These are phyloP conservation scores for Ispidina picta DNA, from an alignment of 2,797 vertebrate species.

Conservation along the genomic window DNA sequence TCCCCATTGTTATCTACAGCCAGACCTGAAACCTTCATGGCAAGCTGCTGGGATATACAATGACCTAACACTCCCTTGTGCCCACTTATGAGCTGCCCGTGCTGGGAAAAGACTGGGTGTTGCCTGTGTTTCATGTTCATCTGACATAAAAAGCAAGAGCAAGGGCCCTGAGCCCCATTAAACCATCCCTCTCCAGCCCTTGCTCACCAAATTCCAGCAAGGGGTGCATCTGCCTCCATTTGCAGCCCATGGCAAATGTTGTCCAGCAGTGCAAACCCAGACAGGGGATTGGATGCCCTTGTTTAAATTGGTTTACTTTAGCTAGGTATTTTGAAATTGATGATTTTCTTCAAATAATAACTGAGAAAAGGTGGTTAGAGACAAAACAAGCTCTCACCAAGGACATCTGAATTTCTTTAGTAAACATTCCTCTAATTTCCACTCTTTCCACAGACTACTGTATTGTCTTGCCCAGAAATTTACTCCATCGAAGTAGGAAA, in stretches of 20 bases:
- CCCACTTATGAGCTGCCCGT: accelerated
- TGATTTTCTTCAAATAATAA: neutral
- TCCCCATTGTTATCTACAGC: neutral
- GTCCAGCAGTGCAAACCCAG: neutral
- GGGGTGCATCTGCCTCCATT: neutral
- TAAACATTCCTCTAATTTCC: neutral
- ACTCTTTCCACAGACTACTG: neutral
- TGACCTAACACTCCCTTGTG: neutral
- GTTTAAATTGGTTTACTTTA: neutral
- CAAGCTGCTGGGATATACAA: neutral
- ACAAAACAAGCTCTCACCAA: neutral
- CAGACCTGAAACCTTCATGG: neutral
- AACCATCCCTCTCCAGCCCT: neutral
- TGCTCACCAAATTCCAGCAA: neutral
- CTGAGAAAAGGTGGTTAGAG: neutral
- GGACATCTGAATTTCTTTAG: neutral
- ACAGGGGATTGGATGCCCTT: neutral
- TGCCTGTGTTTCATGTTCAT: neutral
- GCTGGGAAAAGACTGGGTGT: neutral
- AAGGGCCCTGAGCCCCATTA: neutral
- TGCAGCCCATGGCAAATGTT: neutral
- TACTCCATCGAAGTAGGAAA: neutral
- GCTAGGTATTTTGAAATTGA: neutral
- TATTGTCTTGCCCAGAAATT: neutral
- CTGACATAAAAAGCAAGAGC: neutral